These are phyloP conservation scores for Macrophya alboannulata DNA, from an alignment of 2,888 invertebrate species.

Conservation along the genomic window DNA sequence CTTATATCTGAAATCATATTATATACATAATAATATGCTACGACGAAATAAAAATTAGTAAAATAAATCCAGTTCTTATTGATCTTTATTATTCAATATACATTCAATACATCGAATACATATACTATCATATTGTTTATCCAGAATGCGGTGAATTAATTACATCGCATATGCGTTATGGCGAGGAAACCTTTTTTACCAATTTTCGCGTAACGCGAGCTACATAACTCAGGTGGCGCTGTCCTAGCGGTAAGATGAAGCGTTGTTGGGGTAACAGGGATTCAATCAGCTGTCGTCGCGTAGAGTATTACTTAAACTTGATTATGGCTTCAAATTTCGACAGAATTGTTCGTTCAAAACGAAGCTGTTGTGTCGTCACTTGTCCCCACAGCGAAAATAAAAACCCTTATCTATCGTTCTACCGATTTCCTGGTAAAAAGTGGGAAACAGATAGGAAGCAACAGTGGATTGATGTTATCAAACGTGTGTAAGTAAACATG, in stretches of 20 bases:
- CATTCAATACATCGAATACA: neutral
- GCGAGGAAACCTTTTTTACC: neutral
- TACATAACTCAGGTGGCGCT: constrained; percentile 11
- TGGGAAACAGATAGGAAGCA: neutral
- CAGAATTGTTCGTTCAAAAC: neutral
- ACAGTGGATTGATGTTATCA: neutral
- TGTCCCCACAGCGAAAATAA: neutral
- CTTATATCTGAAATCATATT: constrained; percentile 24
- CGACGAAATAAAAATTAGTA: constrained; percentile 34
- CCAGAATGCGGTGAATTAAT: neutral
- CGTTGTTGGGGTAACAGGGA: neutral
- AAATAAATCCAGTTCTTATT: neutral
- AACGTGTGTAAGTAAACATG: neutral
- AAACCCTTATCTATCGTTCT: neutral
- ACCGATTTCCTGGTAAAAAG: constrained; percentile 2
- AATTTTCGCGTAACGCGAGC: neutral
- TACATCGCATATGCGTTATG: neutral
- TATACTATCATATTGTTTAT: too few species aligned
- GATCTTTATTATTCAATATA: neutral
- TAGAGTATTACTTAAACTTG: neutral
- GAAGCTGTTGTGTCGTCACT: constrained; percentile 2
- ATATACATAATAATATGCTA: constrained; percentile 25
- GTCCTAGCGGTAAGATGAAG: constrained; percentile 11
- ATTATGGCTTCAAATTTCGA: neutral
- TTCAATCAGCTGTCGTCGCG: neutral